Percentiles rank a stretch among this genome's conserved stretches.
Conservation (phyloP, 1,140 invertebrate genomes). For the Cherax destructor region DNA sequence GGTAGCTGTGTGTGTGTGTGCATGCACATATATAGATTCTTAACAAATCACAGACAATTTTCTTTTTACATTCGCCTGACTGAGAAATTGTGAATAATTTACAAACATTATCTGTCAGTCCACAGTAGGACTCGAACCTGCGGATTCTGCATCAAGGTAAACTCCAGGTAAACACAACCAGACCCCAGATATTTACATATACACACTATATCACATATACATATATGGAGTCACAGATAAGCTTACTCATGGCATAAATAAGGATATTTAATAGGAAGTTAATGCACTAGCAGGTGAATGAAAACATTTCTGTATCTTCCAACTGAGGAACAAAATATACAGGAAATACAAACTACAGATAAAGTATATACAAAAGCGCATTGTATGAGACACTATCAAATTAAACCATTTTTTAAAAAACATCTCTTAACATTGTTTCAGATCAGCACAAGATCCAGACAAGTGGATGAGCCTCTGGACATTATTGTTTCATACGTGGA, state of each 20-base stretch:
- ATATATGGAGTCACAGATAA: too few relatives aligned
- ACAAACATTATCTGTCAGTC: too few relatives aligned
- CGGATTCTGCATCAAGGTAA: too few relatives aligned
- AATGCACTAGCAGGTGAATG: background rate
- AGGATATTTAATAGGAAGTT: background rate
- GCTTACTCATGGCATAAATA: background rate
- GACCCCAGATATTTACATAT: too few relatives aligned
- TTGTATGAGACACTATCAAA: too few relatives aligned
- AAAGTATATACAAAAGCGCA: too few relatives aligned
- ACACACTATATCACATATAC: too few relatives aligned
- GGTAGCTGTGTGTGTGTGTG: too few relatives aligned
- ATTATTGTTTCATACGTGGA: background rate
- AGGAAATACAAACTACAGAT: background rate
- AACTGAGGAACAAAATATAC: background rate
- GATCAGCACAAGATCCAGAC: background rate
- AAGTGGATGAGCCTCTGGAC: background rate
- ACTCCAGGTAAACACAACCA: too few relatives aligned
- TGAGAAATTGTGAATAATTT: too few relatives aligned
- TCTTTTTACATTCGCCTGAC: background rate
- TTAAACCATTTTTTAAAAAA: too few relatives aligned
- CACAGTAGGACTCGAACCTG: too few relatives aligned
- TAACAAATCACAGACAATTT: background rate
- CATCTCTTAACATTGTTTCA: background rate
- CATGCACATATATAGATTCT: background rate
- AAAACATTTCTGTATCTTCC: background rate